Conservation (phyloP, 2,797 vertebrate genomes). For the Echiichthys vipera region DNA sequence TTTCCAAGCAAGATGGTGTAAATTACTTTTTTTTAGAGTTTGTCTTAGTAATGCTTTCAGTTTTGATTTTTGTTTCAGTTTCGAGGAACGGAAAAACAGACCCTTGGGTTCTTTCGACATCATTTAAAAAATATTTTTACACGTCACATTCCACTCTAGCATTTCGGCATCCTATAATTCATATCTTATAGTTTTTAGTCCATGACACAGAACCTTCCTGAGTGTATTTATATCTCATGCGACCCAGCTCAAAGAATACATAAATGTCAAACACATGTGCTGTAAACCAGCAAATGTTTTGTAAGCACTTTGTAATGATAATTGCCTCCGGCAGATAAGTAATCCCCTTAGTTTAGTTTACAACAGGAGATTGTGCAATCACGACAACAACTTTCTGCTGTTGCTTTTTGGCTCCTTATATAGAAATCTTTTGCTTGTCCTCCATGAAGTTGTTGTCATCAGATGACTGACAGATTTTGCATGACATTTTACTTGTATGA, state of each 20-base stretch:
- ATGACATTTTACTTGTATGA: conserved; percentile 2
- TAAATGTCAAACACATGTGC: conserved; percentile 77
- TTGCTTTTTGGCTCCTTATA: conserved; percentile 76
- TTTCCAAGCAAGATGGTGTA: background rate
- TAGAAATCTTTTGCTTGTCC: conserved; percentile 67
- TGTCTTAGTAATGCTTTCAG: conserved; percentile 28
- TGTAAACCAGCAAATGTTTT: conserved; percentile 72
- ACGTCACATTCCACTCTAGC: conserved; percentile 38
- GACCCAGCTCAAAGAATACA: conserved; percentile 56
- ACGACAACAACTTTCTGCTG: conserved; percentile 56
- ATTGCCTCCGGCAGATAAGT: conserved; percentile 72
- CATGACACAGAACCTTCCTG: conserved; percentile 42
- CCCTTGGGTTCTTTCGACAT: conserved; percentile 3
- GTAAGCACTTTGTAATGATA: conserved; percentile 79
- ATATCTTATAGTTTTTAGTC: conserved; percentile 42
- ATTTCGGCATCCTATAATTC: conserved; percentile 26
- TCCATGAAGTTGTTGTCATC: conserved; percentile 29
- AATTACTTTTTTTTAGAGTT: background rate
- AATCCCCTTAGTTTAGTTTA: conserved; percentile 68
- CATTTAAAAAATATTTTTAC: conserved; percentile 7
- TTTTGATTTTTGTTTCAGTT: conserved; percentile 65
- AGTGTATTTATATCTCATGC: conserved; percentile 72
- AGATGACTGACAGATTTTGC: conserved; percentile 46
- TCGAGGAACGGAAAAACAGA: conserved; percentile 4
- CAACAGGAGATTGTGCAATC: conserved; percentile 78